These are phyloP conservation scores for Oedothorax gibbosus DNA, from an alignment of 1,140 invertebrate species.

Conservation along the genomic window DNA sequence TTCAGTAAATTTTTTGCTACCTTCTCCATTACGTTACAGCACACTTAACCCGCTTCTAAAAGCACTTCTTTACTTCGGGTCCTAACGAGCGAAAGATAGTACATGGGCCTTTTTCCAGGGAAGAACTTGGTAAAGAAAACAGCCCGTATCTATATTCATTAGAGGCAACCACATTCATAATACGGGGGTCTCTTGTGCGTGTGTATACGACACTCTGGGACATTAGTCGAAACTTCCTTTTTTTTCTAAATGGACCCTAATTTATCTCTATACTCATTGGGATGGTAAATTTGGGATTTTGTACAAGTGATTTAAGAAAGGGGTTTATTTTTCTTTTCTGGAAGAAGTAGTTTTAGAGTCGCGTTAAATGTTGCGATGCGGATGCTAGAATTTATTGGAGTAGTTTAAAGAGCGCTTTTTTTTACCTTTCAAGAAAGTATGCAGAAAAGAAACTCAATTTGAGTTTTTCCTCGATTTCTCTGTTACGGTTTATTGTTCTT, in stretches of 20 bases:
- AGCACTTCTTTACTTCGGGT: background rate
- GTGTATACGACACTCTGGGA: conserved; percentile 23
- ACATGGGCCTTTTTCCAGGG: conserved; percentile 8
- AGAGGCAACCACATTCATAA: conserved; percentile 39
- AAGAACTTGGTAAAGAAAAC: conserved; percentile 3
- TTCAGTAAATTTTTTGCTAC: background rate
- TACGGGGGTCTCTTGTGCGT: conserved; percentile 11
- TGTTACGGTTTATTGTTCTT: no score
- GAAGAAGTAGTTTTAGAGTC: background rate
- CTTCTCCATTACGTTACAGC: background rate
- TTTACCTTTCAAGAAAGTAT: no score
- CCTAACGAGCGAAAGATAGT: conserved; percentile 38
- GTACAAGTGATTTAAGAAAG: background rate
- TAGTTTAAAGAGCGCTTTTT: no score
- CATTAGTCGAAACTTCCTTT: conserved; percentile 13
- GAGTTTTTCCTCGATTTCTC: no score
- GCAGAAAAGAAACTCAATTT: no score
- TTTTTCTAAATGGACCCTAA: conserved; percentile 35
- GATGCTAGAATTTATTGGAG: background rate
- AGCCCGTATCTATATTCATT: conserved; percentile 42
- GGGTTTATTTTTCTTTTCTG: background rate
- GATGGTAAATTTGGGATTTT: background rate
- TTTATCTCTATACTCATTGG: background rate
- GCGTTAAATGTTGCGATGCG: conserved; percentile 5
- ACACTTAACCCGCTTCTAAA: background rate